Conservation (phyloP, 2,113 vertebrate species). For the Melozone crissalis region DNA sequence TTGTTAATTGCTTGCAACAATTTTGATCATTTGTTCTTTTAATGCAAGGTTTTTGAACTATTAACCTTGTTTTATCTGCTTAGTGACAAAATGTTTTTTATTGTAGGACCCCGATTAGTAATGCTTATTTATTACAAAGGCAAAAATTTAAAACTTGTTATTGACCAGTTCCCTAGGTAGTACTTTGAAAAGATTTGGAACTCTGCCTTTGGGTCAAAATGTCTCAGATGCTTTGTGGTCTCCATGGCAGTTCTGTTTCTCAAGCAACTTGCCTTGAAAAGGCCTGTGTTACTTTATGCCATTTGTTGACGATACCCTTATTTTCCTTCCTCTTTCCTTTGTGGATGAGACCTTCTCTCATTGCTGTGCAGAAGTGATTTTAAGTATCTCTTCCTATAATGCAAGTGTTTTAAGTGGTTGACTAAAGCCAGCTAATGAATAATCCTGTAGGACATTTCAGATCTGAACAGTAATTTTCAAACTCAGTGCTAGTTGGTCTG, state of each 20-base stretch:
- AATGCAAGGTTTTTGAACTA: conserved; percentile 20
- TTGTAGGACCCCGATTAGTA: conserved; percentile 19
- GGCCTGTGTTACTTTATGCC: conserved; percentile 37
- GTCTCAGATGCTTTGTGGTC: conserved; percentile 66
- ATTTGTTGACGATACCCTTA: background rate
- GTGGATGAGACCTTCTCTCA: background rate
- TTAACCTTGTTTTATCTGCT: conserved; percentile 26
- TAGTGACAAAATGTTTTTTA: conserved; percentile 21
- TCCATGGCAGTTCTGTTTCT: conserved; percentile 61
- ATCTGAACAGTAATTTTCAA: background rate
- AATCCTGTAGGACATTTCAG: background rate
- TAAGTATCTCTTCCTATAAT: background rate
- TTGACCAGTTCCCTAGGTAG: conserved; percentile 56
- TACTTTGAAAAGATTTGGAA: conserved; percentile 64
- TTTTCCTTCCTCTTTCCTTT: conserved; percentile 13
- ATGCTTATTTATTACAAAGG: conserved; percentile 50
- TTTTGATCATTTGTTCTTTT: conserved; percentile 26
- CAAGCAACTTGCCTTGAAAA: conserved; percentile 53
- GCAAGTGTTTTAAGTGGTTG: background rate
- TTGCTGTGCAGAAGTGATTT: background rate
- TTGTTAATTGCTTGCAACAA: conserved; percentile 15
- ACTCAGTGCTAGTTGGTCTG: background rate
- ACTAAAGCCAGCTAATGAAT: background rate
- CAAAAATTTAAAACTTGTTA: conserved; percentile 52
- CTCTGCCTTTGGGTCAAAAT: conserved; percentile 63